Percentiles rank a stretch among this genome's conserved stretches.
These are phyloP conservation scores for Urocynchramus pylzowi DNA, from an alignment of 2,113 vertebrate genomes.

Conservation along the genomic window DNA sequence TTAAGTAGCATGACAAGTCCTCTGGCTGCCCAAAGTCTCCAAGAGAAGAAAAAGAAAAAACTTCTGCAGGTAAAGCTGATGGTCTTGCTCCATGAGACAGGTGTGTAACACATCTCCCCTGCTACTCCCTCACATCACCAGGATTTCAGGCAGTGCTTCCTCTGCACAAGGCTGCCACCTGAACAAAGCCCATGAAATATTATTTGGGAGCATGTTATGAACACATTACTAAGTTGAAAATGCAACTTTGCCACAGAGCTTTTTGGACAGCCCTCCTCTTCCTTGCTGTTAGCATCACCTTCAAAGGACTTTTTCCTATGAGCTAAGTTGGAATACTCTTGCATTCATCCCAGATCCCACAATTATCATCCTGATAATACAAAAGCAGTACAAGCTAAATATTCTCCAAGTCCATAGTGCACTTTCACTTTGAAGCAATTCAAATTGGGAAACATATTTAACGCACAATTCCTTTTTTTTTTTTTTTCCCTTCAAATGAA, in stretches of 20 bases:
- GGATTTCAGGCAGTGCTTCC: neutral
- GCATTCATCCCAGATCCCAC: neutral
- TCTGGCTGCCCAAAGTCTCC: neutral
- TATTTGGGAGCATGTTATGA: neutral
- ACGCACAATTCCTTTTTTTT: neutral
- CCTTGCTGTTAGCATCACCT: neutral
- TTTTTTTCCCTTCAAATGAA: neutral
- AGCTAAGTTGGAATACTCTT: neutral
- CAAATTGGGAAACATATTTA: neutral
- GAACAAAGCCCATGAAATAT: neutral
- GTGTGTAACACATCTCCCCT: neutral
- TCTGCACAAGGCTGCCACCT: neutral
- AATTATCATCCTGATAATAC: neutral
- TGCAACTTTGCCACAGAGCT: neutral
- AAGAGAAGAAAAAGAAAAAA: neutral
- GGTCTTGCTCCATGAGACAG: neutral
- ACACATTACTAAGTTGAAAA: neutral
- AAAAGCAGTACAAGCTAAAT: neutral
- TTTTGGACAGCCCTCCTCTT: neutral
- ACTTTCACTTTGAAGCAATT: neutral
- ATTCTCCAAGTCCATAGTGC: neutral
- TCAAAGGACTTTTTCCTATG: neutral
- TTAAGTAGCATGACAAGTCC: neutral
- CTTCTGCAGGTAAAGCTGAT: neutral
- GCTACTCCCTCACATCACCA: neutral